These are phyloP conservation scores for Eugnorisma glareosa DNA, from an alignment of 2,888 invertebrate genomes.

Conservation along the genomic window DNA sequence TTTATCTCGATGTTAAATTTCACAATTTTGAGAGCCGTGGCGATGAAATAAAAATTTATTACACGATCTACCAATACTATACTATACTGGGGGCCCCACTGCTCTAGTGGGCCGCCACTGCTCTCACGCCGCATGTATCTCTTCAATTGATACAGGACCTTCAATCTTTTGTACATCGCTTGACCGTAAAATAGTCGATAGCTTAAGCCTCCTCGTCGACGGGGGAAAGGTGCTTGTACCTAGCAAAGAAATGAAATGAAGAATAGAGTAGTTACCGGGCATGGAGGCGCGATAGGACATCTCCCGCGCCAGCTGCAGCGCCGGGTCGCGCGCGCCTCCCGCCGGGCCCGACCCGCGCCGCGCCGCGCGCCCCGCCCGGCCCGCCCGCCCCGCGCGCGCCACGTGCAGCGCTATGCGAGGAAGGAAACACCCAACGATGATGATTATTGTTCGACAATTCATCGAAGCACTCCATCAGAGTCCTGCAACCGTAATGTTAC, in stretches of 20 bases:
- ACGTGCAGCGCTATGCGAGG: background rate
- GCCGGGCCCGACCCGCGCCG: constrained; percentile 52
- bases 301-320: constrained; percentile 71
- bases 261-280: constrained; percentile 65
- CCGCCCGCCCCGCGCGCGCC: background rate
- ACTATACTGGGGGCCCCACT: too few relatives aligned
- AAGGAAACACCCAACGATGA: background rate
- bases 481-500: background rate
- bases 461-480: background rate
- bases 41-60: too few relatives aligned
- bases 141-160: too few relatives aligned
- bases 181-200: too few relatives aligned
- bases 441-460: too few relatives aligned
- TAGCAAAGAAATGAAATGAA: background rate
- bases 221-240: background rate
- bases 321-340: constrained; percentile 53
- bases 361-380: constrained; percentile 33
- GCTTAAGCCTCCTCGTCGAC: too few relatives aligned
- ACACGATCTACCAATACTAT: too few relatives aligned
- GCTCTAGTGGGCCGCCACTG: too few relatives aligned
- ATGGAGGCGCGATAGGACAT: constrained; percentile 76
- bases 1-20: too few relatives aligned
- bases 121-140: too few relatives aligned
- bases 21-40: too few relatives aligned
- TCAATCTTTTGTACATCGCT: too few relatives aligned